phyloP scores from a whole-genome alignment of 2,888 invertebrate genomes.

The Amphipoea oculea region DNA sequence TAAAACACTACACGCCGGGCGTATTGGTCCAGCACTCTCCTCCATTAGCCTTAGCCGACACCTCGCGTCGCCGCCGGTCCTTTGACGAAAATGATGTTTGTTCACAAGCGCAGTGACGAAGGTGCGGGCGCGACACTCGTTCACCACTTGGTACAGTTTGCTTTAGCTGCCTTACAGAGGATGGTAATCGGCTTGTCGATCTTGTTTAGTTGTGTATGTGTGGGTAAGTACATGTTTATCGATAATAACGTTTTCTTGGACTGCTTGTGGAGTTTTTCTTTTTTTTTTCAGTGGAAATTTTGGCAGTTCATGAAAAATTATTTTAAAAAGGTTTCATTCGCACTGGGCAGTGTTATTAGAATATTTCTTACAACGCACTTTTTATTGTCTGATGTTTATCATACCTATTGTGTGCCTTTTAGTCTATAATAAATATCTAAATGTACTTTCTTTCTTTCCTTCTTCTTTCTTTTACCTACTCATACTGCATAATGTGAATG shows the following conservation, averaged over 20 bases:
- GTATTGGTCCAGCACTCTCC: constrained; percentile 89
- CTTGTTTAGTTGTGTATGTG: constrained; percentile 68
- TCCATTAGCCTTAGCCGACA: constrained; percentile 89
- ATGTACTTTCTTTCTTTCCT: too few species aligned
- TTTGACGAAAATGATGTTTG: constrained; percentile 88
- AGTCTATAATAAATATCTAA: too few species aligned
- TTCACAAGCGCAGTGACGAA: constrained; percentile 75
- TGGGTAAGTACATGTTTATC: constrained; percentile 47
- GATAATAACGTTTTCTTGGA: constrained; percentile 24
- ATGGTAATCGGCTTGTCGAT: constrained; percentile 78
- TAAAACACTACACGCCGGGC: constrained; percentile 89
- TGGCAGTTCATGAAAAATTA: not conserved
- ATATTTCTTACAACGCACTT: too few species aligned
- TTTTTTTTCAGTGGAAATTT: not conserved
- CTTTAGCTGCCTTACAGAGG: constrained; percentile 76
- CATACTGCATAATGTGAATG: too few species aligned
- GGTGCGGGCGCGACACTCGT: constrained; percentile 84
- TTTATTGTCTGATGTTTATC: too few species aligned
- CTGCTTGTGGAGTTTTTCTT: constrained; percentile 1
- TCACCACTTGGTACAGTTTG: constrained; percentile 81
- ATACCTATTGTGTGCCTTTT: too few species aligned
- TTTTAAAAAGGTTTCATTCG: not conserved
- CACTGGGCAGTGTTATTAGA: too few species aligned
- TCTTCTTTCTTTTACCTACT: too few species aligned
- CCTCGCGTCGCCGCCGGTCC: constrained; percentile 81